These are phyloP conservation scores for Aporophyla nigra DNA, from an alignment of 2,888 invertebrate genomes.

Conservation along the genomic window DNA sequence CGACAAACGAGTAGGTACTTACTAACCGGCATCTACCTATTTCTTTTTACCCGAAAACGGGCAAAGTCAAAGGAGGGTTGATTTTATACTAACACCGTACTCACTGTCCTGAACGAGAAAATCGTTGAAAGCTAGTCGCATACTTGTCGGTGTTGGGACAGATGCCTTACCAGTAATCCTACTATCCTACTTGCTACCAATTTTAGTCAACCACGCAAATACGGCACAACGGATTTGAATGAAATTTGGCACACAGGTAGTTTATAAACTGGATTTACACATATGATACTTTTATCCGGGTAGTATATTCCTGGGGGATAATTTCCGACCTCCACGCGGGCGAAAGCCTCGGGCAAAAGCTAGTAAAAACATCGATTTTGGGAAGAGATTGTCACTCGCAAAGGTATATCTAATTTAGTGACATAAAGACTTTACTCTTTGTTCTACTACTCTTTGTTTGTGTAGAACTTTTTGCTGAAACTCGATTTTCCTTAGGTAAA, in stretches of 20 bases:
- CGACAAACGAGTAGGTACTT: background rate
- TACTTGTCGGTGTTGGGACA: background rate
- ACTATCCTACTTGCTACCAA: no score
- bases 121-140: background rate
- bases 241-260: no score
- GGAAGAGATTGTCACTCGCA: background rate
- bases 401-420: background rate
- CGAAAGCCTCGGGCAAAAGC: no score
- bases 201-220: no score
- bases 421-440: background rate
- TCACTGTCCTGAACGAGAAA: background rate
- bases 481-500: background rate
- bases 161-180: background rate
- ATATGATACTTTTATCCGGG: no score
- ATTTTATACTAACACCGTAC: background rate
- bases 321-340: no score
- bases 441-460: no score
- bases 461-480: background rate
- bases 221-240: no score
- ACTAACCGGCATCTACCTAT: background rate
- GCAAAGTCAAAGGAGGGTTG: no score
- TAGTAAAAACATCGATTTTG: background rate
- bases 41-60: background rate
- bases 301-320: no score
- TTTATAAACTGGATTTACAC: no score